Base-by-base conservation (phyloP, 2,113 vertebrate genomes). In the Semnornis frantzii region DNA sequence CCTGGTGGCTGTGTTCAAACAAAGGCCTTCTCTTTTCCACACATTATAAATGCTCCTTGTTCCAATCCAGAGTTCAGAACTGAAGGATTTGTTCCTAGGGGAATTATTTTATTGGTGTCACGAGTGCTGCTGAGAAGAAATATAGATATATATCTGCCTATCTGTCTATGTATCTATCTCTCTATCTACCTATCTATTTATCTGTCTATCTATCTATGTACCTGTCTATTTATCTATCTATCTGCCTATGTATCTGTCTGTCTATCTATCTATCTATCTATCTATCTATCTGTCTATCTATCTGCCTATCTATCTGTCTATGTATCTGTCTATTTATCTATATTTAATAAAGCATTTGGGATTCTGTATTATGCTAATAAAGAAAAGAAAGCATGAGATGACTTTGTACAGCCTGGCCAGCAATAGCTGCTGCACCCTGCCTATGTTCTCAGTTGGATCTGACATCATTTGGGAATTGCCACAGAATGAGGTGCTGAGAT, bases 21-120 rank as follows among this genome's bases (percentile, higher is more conserved):
- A 94, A 96, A 95, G 78, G 68, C 64, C 75, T 93, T 87, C 91
- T 93, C 75, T 93, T 89, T 95, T 76, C 72, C 71, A 64, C 55
- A 59, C 59, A 60, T 70, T 21, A 79, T 77, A 92, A 90, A 76
- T 0, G 17, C 5, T 87, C 65, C 42, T 87, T 94, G 82, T 94
- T 90, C 20, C 13, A 89, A 60, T 87, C 84, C 72, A 91, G 57
- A 85, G 75, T 87, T 94, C 78, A 87, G 74, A 87, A 95, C 66
- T 81, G 70, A 11, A 83, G 62, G 31, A 50, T 90, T 88, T 60
- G 5, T 93, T 96, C 69, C 54, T 60, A 65, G 46, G 44, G 14
- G 92, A 90, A 88, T 84, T 54, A 48, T 82, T 87, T 81, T 65
- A 20, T 58, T 90, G 70, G 58, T 84, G 25, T 65, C 64, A 69